Conservation (phyloP, 2,888 invertebrate genomes). For the Ornithoptera priamus region DNA sequence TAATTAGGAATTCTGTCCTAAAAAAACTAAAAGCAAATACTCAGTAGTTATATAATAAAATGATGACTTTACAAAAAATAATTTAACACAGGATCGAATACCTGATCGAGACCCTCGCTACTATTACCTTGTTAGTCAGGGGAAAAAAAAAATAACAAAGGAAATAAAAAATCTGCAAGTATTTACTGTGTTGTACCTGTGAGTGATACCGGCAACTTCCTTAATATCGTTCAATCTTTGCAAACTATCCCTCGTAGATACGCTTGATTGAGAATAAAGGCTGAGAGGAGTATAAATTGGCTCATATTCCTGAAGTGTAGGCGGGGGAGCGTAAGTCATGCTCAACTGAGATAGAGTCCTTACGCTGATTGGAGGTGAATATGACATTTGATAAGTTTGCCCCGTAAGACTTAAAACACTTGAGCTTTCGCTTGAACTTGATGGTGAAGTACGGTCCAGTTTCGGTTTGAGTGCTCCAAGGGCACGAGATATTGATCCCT, state of each 20-base stretch:
- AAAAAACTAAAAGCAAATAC: too few relatives aligned
- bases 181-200: constrained; percentile 53
- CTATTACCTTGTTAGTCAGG: too few relatives aligned
- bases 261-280: constrained; percentile 72
- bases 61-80: too few relatives aligned
- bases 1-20: too few relatives aligned
- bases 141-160: not conserved
- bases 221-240: constrained; percentile 73
- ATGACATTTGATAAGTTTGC: constrained; percentile 72
- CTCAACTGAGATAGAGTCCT: constrained; percentile 79
- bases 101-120: too few relatives aligned
- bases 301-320: constrained; percentile 77
- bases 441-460: constrained; percentile 83
- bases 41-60: too few relatives aligned
- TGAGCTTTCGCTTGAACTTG: constrained; percentile 83
- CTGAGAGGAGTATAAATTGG: constrained; percentile 74
- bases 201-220: constrained; percentile 63
- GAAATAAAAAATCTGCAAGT: not conserved
- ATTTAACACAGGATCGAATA: too few relatives aligned
- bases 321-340: constrained; percentile 81
- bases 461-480: constrained; percentile 84
- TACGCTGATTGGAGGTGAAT: constrained; percentile 78
- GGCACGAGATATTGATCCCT: constrained; percentile 88
- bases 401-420: constrained; percentile 77
- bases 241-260: constrained; percentile 71